A percentile compares a stretch with the other conserved stretches of the same genome.
Evolutionary conservation across 2,113 vertebrate species (phyloP).

Genomic region (Mustela lutreola): DNA sequence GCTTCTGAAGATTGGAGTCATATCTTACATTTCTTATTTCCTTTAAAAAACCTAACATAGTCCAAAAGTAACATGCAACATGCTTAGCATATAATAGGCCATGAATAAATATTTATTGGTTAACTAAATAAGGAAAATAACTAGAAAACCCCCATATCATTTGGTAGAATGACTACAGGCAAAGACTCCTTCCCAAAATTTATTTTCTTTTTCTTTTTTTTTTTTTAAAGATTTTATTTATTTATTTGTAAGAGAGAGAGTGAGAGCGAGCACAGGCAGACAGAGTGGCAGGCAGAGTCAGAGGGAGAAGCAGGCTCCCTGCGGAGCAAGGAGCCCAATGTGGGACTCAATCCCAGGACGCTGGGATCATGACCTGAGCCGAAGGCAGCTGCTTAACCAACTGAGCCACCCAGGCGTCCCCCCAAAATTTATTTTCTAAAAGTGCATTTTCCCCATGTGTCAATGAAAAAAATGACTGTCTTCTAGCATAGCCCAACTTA

Average conservation of each 20-base stretch:
- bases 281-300: no score
- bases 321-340: no score
- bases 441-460: background rate
- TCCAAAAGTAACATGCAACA: background rate
- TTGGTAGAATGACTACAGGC: conserved; percentile 14
- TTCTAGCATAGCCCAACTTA: background rate
- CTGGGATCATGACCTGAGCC: no score
- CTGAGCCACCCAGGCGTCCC: no score
- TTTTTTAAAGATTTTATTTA: no score
- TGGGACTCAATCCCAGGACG: no score
- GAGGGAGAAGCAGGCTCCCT: no score
- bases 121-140: conserved; percentile 59
- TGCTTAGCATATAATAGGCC: background rate
- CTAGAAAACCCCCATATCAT: background rate
- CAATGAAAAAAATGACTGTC: background rate
- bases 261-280: no score
- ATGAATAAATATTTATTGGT: conserved; percentile 65
- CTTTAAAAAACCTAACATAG: conserved; percentile 45
- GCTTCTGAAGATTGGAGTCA: background rate
- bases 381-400: no score
- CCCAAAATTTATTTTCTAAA: conserved; percentile 30
- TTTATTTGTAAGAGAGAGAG: no score
- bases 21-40: background rate
- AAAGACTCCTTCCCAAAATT: conserved; percentile 15
- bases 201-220: no score